Conservation (phyloP, 2,113 vertebrate species). For the Neofelis nebulosa region DNA sequence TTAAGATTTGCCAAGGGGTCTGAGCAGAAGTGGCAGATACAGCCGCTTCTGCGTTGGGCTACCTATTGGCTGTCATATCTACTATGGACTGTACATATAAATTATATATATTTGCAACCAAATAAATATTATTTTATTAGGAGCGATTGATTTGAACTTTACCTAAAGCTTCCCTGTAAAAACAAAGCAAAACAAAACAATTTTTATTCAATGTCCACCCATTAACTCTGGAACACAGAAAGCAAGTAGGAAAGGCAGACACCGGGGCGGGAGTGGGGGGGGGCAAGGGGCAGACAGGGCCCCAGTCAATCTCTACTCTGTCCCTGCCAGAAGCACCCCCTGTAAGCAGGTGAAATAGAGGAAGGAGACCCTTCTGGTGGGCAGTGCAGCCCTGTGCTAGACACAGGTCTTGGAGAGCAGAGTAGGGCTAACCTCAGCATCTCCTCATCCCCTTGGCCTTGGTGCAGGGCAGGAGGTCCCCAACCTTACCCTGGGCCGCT, state of each 20-base stretch:
- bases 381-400: rapidly evolving
- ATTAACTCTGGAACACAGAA: not conserved
- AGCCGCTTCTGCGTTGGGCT: not conserved
- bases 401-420: not conserved
- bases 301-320: not conserved
- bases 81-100: not conserved
- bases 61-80: rapidly evolving
- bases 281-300: not conserved
- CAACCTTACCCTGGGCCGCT: not conserved
- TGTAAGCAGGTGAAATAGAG: not conserved
- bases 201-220: not conserved
- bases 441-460: not conserved
- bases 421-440: too few relatives aligned
- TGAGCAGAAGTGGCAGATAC: not conserved
- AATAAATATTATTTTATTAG: not conserved
- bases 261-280: rapidly evolving
- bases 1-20: not conserved
- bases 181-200: not conserved
- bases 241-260: not conserved
- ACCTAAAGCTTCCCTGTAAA: not conserved
- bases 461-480: not conserved
- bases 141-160: not conserved
- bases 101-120: not conserved
- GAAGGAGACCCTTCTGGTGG: not conserved
- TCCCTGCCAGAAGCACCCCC: not conserved